Conservation (phyloP, 2,888 invertebrate genomes). For the Autographa gamma region DNA sequence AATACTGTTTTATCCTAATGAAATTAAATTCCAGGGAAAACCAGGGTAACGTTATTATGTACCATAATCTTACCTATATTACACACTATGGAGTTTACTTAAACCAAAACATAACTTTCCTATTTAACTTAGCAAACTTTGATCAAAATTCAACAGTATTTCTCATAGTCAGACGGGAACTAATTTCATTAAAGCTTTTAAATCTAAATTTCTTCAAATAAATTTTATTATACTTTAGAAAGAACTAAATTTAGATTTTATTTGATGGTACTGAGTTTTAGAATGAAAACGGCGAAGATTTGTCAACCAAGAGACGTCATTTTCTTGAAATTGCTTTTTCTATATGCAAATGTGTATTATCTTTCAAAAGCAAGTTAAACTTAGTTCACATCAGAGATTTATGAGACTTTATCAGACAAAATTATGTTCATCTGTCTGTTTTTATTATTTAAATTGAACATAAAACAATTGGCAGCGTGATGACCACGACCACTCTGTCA, state of each 20-base stretch:
- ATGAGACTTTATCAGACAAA: too few relatives aligned
- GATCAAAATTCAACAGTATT: slow-evolving; percentile 54
- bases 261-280: slow-evolving; percentile 38
- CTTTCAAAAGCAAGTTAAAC: slow-evolving; percentile 42
- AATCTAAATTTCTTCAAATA: slow-evolving; percentile 57
- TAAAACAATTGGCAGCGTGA: too few relatives aligned
- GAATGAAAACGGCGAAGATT: slow-evolving; percentile 51
- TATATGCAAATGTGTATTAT: slow-evolving; percentile 64
- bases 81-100: slow-evolving; percentile 9
- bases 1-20: slow-evolving; percentile 1
- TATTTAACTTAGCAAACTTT: slow-evolving; percentile 51
- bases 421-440: too few relatives aligned
- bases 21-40: slow-evolving; percentile 4
- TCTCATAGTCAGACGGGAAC: slow-evolving; percentile 58
- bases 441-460: too few relatives aligned
- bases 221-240: slow-evolving; percentile 57
- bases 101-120: slow-evolving; percentile 45
- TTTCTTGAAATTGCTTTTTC: slow-evolving; percentile 60
- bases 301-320: slow-evolving; percentile 55
- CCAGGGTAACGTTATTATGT: neutral
- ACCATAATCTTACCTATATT: neutral
- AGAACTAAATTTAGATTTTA: slow-evolving; percentile 40
- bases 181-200: slow-evolving; percentile 59
- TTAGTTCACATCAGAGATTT: slow-evolving; percentile 26
- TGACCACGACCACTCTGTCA: too few relatives aligned